A percentile compares a stretch with the other conserved stretches of the same genome.
phyloP scores from a whole-genome alignment of 2,113 vertebrate species.

The Pseudorhombus dupliciocellatus region DNA sequence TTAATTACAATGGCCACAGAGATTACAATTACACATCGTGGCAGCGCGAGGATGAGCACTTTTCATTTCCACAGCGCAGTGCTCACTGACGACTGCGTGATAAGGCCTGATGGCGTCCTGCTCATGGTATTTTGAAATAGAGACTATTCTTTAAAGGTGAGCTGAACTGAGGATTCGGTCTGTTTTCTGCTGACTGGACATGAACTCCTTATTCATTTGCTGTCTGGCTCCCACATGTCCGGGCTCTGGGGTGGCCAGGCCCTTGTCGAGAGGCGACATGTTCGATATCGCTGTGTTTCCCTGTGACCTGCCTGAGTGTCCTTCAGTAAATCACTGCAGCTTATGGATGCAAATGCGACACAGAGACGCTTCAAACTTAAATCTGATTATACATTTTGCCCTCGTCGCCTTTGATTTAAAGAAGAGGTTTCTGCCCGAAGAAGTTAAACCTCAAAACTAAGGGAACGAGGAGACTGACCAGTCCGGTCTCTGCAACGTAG shows the following conservation, averaged over 20 bases:
- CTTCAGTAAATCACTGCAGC: neutral
- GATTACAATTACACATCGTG: conserved; percentile 66
- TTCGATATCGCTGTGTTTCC: neutral
- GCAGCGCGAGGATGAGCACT: conserved; percentile 36
- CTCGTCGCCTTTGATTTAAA: neutral
- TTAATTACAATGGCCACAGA: conserved; percentile 63
- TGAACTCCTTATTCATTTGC: conserved; percentile 30
- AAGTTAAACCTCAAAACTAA: neutral
- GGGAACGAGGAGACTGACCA: conserved; percentile 70
- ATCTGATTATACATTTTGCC: neutral
- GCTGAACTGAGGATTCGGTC: neutral
- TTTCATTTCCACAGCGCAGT: conserved; percentile 61
- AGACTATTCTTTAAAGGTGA: too few species aligned
- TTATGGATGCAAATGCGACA: conserved; percentile 1
- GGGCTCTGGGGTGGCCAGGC: neutral
- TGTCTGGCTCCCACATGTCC: conserved; percentile 12
- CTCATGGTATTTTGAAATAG: conserved; percentile 11
- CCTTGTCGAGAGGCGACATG: conserved; percentile 5
- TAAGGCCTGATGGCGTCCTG: conserved; percentile 58
- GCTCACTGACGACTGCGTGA: conserved; percentile 65
- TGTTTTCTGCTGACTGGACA: neutral
- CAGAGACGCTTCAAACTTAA: neutral
- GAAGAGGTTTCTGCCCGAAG: neutral
- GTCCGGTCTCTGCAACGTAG: conserved; percentile 82
- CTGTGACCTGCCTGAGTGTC: neutral